phyloP scores from a whole-genome alignment of 2,113 vertebrate species.

The Himantopus leucocephalus region DNA sequence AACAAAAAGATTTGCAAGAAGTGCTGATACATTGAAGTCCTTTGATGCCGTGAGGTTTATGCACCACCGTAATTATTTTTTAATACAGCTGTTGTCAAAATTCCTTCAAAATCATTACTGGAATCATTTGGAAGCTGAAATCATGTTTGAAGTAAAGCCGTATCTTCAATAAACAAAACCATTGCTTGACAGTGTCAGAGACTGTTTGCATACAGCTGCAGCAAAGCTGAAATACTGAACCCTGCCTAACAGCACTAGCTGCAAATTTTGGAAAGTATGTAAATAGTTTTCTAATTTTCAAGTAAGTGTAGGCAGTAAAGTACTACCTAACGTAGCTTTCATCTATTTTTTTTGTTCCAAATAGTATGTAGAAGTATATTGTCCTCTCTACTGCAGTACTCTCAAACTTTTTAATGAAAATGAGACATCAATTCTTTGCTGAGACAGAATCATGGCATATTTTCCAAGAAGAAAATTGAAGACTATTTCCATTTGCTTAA shows the following conservation, averaged over 20 bases:
- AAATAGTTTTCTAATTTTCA: background rate
- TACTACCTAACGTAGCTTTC: background rate
- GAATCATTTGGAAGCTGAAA: background rate
- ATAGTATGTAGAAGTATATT: background rate
- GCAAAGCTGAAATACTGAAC: background rate
- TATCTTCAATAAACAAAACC: background rate
- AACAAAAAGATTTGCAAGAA: background rate
- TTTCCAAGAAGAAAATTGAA: background rate
- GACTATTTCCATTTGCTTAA: background rate
- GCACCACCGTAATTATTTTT: background rate
- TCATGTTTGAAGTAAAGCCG: background rate
- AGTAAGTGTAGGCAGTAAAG: background rate
- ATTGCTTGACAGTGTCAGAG: background rate
- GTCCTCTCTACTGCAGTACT: background rate
- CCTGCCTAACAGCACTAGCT: background rate
- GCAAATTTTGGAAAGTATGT: background rate
- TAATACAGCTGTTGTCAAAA: background rate
- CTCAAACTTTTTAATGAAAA: background rate
- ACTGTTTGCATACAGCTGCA: background rate
- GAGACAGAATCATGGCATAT: background rate
- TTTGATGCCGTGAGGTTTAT: background rate
- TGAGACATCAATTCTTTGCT: background rate
- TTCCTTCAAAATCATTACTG: conserved; percentile 11
- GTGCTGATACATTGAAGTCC: background rate
- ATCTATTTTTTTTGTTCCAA: background rate